Evolutionary conservation across 2,888 invertebrate species (phyloP).

Genomic region (Dasypolia templi): DNA sequence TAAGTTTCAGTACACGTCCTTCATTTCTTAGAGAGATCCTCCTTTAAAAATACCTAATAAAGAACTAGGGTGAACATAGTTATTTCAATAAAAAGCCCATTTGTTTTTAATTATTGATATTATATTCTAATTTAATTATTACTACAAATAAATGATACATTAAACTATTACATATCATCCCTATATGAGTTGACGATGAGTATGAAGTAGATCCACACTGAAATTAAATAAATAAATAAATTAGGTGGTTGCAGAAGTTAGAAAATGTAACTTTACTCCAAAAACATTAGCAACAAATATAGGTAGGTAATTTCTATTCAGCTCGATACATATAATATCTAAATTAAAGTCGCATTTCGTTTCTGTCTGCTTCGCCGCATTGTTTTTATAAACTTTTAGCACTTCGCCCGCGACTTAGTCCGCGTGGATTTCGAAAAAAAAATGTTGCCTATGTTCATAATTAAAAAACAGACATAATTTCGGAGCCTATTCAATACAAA

Average conservation of each 20-base stretch:
- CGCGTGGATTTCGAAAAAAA: too few relatives aligned
- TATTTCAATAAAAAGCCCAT: constrained; percentile 7
- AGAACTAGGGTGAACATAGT: neutral
- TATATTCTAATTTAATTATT: constrained; percentile 24
- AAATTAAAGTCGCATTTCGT: neutral
- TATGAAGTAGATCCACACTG: constrained; percentile 73
- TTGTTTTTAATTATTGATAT: neutral
- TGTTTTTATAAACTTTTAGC: neutral
- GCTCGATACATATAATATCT: neutral
- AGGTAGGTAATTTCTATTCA: neutral
- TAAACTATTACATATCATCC: constrained; percentile 53
- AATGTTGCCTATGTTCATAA: too few relatives aligned
- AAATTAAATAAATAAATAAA: constrained; percentile 30
- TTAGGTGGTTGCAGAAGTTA: neutral
- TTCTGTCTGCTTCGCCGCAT: too few relatives aligned
- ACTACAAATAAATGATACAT: neutral
- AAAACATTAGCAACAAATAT: neutral
- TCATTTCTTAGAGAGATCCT: neutral
- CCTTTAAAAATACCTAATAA: neutral
- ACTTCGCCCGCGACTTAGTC: too few relatives aligned
- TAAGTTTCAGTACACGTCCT: neutral
- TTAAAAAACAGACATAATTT: too few relatives aligned
- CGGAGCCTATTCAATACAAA: too few relatives aligned
- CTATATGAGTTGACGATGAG: constrained; percentile 70
- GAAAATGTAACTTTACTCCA: neutral